Conservation (phyloP, 2,888 invertebrate species). For the Eilema depressum region DNA sequence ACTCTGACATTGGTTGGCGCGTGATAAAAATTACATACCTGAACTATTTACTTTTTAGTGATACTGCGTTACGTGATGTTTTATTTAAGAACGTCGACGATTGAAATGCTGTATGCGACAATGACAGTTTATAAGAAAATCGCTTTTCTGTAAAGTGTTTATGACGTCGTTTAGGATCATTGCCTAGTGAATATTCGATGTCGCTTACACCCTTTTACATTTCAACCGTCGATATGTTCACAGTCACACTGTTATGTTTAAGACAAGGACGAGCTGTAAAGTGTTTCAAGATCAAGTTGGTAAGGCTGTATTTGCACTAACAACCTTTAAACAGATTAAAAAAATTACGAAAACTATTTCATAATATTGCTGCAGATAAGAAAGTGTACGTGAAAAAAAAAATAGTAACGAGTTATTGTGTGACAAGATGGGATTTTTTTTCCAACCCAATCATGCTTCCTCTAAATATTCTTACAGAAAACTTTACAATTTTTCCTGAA, state of each 20-base stretch:
- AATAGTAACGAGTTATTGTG: too few relatives aligned
- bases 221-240: background rate
- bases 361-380: background rate
- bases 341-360: background rate
- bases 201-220: background rate
- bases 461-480: too few relatives aligned
- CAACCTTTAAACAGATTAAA: background rate
- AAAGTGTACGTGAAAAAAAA: too few relatives aligned
- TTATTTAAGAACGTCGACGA: conserved; percentile 39
- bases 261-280: background rate
- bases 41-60: conserved; percentile 2
- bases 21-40: conserved; percentile 51
- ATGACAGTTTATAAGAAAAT: background rate
- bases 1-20: conserved; percentile 48
- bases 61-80: conserved; percentile 48
- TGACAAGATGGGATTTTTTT: too few relatives aligned
- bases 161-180: background rate
- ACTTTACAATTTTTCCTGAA: too few relatives aligned
- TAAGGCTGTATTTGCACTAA: background rate
- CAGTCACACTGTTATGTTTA: background rate
- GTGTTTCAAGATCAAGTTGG: background rate
- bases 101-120: background rate
- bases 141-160: background rate
- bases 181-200: background rate
- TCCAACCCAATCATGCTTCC: too few relatives aligned